Conservation (phyloP, 2,797 vertebrate genomes). For the Protonibea diacanthus region DNA sequence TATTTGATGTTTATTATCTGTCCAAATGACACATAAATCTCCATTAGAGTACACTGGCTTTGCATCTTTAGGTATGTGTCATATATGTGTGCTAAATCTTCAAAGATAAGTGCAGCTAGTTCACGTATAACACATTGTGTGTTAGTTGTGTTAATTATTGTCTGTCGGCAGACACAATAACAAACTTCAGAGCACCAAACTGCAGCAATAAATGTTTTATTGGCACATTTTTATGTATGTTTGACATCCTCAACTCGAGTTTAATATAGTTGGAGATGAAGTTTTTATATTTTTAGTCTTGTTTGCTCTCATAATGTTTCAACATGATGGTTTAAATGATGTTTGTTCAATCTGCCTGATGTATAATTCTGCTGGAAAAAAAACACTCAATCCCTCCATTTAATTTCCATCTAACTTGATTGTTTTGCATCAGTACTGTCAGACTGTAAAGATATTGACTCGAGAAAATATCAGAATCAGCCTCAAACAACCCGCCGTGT, state of each 20-base stretch:
- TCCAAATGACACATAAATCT: not conserved
- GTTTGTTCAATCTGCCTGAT: not conserved
- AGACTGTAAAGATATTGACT: not conserved
- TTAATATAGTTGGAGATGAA: not conserved
- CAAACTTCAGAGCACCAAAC: not conserved
- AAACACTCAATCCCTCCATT: not conserved
- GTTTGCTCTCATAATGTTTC: not conserved
- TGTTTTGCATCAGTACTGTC: conserved; percentile 6
- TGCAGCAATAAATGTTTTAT: not conserved
- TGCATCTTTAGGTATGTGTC: too few species aligned
- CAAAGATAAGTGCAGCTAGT: not conserved
- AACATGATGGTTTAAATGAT: not conserved
- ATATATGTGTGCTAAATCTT: not conserved
- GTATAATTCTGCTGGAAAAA: not conserved
- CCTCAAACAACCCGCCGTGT: conserved; percentile 5
- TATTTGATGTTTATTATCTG: not conserved
- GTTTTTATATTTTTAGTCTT: not conserved
- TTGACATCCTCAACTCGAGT: not conserved
- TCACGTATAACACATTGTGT: not conserved
- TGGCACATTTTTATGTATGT: not conserved
- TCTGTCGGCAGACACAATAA: not conserved
- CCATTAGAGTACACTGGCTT: not conserved
- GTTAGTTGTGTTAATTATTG: not conserved
- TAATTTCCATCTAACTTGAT: not conserved
- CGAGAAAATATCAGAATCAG: not conserved